phyloP scores from a whole-genome alignment of 2,113 vertebrate genomes.

The Grallaria varia region DNA sequence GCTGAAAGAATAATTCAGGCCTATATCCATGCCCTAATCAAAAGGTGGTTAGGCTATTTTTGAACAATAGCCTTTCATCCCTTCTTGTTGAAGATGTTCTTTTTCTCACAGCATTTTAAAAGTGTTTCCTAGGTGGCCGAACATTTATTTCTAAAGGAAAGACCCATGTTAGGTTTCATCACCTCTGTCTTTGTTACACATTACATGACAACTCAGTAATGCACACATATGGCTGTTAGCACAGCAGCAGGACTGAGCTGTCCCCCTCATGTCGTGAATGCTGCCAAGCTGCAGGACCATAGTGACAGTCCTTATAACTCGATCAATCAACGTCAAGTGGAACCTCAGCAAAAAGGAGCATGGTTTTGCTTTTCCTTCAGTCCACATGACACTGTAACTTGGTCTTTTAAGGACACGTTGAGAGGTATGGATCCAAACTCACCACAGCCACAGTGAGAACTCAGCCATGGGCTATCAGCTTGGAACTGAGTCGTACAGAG shows the following conservation, averaged over 20 bases:
- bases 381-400: background rate
- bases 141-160: background rate
- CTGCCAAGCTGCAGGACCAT: background rate
- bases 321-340: background rate
- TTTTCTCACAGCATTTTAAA: background rate
- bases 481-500: background rate
- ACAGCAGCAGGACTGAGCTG: background rate
- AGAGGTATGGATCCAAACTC: background rate
- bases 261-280: background rate
- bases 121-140: background rate
- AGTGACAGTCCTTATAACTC: background rate
- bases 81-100: background rate
- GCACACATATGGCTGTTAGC: background rate
- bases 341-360: background rate
- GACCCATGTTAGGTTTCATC: background rate
- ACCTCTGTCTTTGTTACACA: background rate
- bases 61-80: background rate
- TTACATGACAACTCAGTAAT: background rate
- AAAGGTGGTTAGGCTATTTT: background rate
- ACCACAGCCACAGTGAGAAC: background rate
- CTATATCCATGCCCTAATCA: background rate
- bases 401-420: background rate
- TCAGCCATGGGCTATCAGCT: background rate
- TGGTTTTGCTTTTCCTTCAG: background rate
- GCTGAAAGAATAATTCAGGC: background rate